phyloP scores from a whole-genome alignment of 1,140 invertebrate species.

The Schlechtendalia chinensis region DNA sequence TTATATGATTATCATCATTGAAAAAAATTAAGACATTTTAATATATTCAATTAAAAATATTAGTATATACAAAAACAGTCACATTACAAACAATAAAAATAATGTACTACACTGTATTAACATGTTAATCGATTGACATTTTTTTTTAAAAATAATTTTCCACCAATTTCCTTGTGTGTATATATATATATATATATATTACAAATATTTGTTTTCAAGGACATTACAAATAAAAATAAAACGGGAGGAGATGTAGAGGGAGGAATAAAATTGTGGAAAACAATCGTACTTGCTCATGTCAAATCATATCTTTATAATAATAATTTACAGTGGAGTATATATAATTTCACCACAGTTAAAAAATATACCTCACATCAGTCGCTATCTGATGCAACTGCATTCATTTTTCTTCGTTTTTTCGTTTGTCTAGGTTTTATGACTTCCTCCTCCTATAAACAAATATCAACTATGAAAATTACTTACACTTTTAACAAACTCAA shows the following conservation, averaged over 20 bases:
- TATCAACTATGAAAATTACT: conserved; percentile 38
- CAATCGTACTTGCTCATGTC: neutral
- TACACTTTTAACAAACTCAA: conserved; percentile 51
- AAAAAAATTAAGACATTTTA: conserved; percentile 30
- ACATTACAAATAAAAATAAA: conserved; percentile 11
- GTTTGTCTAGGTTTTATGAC: conserved; percentile 79
- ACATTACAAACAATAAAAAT: conserved; percentile 48
- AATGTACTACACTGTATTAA: conserved; percentile 41
- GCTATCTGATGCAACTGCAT: conserved; percentile 75
- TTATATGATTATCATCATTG: neutral
- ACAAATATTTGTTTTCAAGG: conserved; percentile 23
- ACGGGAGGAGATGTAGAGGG: neutral
- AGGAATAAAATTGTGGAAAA: conserved; percentile 3
- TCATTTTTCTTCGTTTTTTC: conserved; percentile 80
- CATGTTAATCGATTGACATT: too few relatives aligned
- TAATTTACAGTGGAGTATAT: conserved; percentile 3
- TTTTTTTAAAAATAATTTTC: conserved; percentile 21
- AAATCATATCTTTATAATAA: neutral
- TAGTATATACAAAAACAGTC: conserved; percentile 48
- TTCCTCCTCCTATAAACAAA: conserved; percentile 70
- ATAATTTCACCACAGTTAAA: conserved; percentile 2
- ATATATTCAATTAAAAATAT: conserved; percentile 47
- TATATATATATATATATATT: conserved; percentile 3
- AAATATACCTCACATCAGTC: conserved; percentile 62
- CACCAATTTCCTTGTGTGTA: neutral